Evolutionary conservation across 92 coral and sea anemone species (phyloP), one percentile per base, ranked within the genome.

Genomic region (Meandrina meandrites): DNA sequence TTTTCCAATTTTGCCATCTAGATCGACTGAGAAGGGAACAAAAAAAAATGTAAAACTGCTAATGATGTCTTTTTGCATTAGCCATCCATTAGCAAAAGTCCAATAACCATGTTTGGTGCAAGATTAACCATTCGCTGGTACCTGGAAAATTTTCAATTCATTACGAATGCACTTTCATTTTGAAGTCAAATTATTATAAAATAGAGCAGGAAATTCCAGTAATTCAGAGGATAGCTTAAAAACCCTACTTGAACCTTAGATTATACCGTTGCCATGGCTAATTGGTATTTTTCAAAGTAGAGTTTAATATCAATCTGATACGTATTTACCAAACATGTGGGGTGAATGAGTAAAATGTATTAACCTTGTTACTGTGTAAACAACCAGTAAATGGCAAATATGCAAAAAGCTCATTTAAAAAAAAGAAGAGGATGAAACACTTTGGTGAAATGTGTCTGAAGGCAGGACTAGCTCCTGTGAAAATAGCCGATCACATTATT

Each of bases 91-190:
- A 14, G 71, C 71, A 12, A 66, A 66, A 27, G 17, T 66, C 71
- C 35, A 66, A 17, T 66, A n/a, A 66, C 71, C 71, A 28, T 9
- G 35, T 0, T 30, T 0, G 34, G 18, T 60, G 48, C 74, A 60
- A 47, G 24, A 80, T 58, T 62, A 10, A 9, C 45, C 27, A 22
- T 35, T 37, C 42, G 53, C 87, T 35, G 80, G 87, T 84, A 13
- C 56, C 11, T 74, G 87, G 87, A 74, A 84, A 57, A 36, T 74
- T 48, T 37, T 57, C 87, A 74, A 28, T 40, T 34, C 28, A 19
- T 73, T 19, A 1, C n/a, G 12, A 50, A 35, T 50, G 1, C 15
- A 35, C n/a, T n/a, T n/a, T n/a, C n/a, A n/a, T n/a, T n/a, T n/a
- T n/a, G n/a, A n/a, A n/a, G n/a, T n/a, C n/a, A n/a, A n/a, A n/a